Conservation (phyloP, 2,888 invertebrate genomes). For the Rhogogaster chlorosoma region DNA sequence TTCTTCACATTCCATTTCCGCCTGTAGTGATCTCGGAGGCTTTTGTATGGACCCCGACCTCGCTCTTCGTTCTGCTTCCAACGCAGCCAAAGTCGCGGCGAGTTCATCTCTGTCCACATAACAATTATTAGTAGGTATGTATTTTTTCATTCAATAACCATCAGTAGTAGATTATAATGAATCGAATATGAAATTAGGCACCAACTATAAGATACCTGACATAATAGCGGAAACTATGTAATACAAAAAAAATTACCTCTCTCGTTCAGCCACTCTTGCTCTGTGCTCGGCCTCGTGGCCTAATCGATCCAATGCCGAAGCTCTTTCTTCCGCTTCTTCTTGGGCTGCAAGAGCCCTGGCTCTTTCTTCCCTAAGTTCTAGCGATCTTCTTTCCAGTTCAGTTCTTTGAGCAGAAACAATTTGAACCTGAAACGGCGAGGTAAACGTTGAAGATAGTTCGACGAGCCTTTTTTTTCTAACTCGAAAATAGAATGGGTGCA, state of each 20-base stretch:
- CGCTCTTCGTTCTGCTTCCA: slow-evolving; percentile 76
- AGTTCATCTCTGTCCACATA: slow-evolving; percentile 69
- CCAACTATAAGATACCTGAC: too few relatives aligned
- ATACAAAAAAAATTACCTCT: slow-evolving; percentile 76
- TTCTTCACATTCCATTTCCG: slow-evolving; percentile 93
- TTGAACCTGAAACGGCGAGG: slow-evolving; percentile 81
- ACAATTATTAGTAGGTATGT: slow-evolving; percentile 9
- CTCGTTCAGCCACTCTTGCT: slow-evolving; percentile 73
- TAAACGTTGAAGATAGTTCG: not conserved
- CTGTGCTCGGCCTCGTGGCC: slow-evolving; percentile 79
- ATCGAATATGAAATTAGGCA: too few relatives aligned
- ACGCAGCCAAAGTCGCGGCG: slow-evolving; percentile 74
- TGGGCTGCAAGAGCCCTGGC: slow-evolving; percentile 88
- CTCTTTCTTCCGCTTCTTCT: slow-evolving; percentile 94
- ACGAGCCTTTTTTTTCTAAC: not conserved
- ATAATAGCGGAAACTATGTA: slow-evolving; percentile 48
- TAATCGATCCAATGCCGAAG: slow-evolving; percentile 89
- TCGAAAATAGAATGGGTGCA: too few relatives aligned
- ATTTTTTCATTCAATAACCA: not conserved
- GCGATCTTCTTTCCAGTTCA: slow-evolving; percentile 91
- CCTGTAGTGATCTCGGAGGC: slow-evolving; percentile 88
- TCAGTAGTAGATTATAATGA: not conserved
- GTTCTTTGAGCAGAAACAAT: slow-evolving; percentile 90
- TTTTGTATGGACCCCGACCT: slow-evolving; percentile 73
- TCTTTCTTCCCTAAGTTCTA: slow-evolving; percentile 88